These are phyloP conservation scores for Tragelaphus oryx DNA, from an alignment of 2,797 vertebrate genomes.

Conservation along the genomic window DNA sequence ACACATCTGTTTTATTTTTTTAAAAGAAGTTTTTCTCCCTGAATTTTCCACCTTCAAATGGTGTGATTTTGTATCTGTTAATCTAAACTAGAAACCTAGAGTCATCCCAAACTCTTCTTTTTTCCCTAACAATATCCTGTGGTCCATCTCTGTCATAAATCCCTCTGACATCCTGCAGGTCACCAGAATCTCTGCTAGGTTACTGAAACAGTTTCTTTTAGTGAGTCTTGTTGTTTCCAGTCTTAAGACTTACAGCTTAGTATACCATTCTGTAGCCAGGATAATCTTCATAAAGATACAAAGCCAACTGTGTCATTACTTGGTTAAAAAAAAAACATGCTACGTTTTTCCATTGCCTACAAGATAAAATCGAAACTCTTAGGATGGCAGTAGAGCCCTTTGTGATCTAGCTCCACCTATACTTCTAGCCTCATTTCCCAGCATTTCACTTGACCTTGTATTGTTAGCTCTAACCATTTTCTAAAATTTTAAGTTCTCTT, in stretches of 20 bases:
- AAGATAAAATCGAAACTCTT: not conserved
- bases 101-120: not conserved
- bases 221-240: not conserved
- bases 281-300: not conserved
- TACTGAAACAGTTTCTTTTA: not conserved
- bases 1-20: not conserved
- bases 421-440: not conserved
- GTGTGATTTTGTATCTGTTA: not conserved
- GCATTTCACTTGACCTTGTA: accelerated
- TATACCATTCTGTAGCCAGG: not conserved
- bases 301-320: not conserved
- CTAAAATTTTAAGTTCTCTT: not conserved
- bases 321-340: not conserved
- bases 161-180: not conserved
- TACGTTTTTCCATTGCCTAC: not conserved
- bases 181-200: not conserved
- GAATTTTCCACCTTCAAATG: not conserved
- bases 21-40: not conserved
- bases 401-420: not conserved
- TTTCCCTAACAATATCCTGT: not conserved
- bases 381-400: not conserved
- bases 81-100: not conserved
- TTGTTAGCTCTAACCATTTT: not conserved
- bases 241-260: not conserved
- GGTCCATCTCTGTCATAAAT: not conserved